A percentile compares a stretch with the other conserved stretches of the same genome.
These are phyloP conservation scores for Anastrepha ludens DNA, from an alignment of 1,140 invertebrate genomes.

Conservation along the genomic window DNA sequence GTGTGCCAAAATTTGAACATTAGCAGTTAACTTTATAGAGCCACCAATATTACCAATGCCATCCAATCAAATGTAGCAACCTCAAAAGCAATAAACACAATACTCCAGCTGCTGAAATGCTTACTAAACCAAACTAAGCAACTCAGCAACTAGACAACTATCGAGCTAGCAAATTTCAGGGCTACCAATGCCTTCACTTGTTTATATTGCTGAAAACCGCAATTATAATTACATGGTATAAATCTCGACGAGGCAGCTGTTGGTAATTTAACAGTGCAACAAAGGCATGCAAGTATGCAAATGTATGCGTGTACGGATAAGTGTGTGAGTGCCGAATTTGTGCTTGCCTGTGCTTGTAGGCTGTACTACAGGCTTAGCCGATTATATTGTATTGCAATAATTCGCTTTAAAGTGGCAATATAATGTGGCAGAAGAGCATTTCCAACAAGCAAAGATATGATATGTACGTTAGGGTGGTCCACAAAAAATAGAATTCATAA, in stretches of 20 bases:
- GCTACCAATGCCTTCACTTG: not conserved
- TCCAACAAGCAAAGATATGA: too few relatives aligned
- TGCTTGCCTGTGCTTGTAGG: not conserved
- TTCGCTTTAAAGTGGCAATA: constrained; percentile 24
- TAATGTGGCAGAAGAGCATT: too few relatives aligned
- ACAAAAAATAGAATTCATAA: too few relatives aligned
- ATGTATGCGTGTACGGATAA: not conserved
- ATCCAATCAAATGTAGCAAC: constrained; percentile 43
- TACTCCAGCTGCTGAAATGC: not conserved
- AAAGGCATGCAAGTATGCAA: not conserved
- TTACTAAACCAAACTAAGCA: not conserved
- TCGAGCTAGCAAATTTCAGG: constrained; percentile 1
- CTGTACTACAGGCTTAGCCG: not conserved
- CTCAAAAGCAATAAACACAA: constrained; percentile 43
- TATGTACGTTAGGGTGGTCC: too few relatives aligned
- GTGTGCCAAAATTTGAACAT: constrained; percentile 18
- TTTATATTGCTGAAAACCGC: constrained; percentile 45
- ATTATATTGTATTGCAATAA: constrained; percentile 5
- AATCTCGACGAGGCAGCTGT: constrained; percentile 13
- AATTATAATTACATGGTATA: constrained; percentile 45
- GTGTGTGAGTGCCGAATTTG: not conserved
- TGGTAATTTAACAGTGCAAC: not conserved
- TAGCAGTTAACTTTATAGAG: constrained; percentile 20
- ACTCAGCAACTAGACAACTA: not conserved
- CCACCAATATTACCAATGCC: constrained; percentile 37